phyloP scores from a whole-genome alignment of 2,888 invertebrate species.

The Itoplectis maculator region DNA sequence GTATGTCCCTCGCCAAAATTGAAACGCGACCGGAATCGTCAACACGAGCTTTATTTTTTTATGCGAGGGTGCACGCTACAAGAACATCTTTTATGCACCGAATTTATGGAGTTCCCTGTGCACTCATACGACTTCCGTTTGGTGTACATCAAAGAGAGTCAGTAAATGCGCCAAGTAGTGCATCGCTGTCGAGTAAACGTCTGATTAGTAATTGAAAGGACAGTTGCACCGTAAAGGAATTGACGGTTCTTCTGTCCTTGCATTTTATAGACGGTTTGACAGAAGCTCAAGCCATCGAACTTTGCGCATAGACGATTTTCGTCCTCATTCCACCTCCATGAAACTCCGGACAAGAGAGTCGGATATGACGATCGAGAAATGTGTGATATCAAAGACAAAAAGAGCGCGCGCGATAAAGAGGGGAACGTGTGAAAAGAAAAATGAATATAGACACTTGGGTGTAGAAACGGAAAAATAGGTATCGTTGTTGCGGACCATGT shows the following conservation, averaged over 20 bases:
- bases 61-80: background rate
- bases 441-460: slow-evolving; percentile 17
- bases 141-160: background rate
- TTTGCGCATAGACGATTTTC: slow-evolving; percentile 22
- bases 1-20: background rate
- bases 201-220: slow-evolving; percentile 37
- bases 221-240: background rate
- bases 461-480: slow-evolving; percentile 52
- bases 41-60: background rate
- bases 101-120: background rate
- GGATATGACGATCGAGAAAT: background rate
- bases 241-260: background rate
- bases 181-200: slow-evolving; percentile 4
- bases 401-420: background rate
- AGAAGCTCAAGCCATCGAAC: background rate
- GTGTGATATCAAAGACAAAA: slow-evolving; percentile 19
- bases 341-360: background rate
- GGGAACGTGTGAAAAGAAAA: background rate
- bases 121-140: background rate
- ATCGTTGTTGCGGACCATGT: slow-evolving; percentile 75
- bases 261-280: slow-evolving; percentile 18
- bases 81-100: background rate
- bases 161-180: slow-evolving; percentile 13
- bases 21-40: no score
- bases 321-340: background rate